Conservation (phyloP, 2,888 invertebrate genomes). For the Seira musarum region DNA sequence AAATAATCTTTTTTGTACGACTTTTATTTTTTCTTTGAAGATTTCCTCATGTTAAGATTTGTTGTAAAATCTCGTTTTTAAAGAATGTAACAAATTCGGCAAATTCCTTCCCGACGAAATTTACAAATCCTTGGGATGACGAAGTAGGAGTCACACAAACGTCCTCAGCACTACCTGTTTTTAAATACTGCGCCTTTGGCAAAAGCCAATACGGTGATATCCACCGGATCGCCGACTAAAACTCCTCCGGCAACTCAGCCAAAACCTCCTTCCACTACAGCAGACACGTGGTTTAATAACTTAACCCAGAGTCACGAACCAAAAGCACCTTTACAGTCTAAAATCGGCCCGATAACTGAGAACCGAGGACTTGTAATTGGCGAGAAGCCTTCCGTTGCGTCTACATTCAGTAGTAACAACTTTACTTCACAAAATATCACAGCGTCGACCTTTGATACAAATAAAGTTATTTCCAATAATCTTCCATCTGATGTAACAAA, state of each 20-base stretch:
- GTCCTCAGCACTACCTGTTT: constrained; percentile 61
- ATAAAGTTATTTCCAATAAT: background rate
- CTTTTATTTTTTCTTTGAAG: background rate
- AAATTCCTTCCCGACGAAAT: constrained; percentile 64
- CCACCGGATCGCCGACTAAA: constrained; percentile 38
- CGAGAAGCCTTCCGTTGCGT: constrained; percentile 14
- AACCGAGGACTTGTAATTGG: constrained; percentile 25
- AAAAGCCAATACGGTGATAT: constrained; percentile 58
- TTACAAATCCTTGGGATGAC: constrained; percentile 69
- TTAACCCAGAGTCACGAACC: constrained; percentile 66
- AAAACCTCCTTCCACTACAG: constrained; percentile 33
- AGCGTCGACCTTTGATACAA: background rate
- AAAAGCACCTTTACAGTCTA: constrained; percentile 62
- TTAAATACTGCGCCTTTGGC: constrained; percentile 62
- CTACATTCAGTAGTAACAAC: constrained; percentile 8
- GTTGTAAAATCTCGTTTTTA: background rate
- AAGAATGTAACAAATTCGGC: constrained; percentile 40
- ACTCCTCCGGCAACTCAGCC: constrained; percentile 30
- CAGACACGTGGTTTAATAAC: constrained; percentile 65
- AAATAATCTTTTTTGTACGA: background rate
- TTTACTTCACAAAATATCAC: constrained; percentile 12
- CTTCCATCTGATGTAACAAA: background rate
- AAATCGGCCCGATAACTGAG: constrained; percentile 57
- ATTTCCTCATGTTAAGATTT: constrained; percentile 1
- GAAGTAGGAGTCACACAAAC: constrained; percentile 55